phyloP scores from a whole-genome alignment of 1,140 invertebrate genomes.

The Geopemphigus sp. region DNA sequence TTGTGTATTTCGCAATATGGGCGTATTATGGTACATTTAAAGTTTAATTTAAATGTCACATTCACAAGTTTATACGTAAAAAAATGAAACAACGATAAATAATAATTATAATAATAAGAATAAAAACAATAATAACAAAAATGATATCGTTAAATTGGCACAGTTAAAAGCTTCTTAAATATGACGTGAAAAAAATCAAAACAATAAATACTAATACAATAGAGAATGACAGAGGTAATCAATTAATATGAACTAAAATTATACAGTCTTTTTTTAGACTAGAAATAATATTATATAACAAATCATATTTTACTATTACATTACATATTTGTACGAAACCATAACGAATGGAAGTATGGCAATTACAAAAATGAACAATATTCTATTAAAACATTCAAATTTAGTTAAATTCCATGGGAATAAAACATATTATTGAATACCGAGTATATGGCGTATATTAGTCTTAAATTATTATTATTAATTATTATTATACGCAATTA shows the following conservation, averaged over 20 bases:
- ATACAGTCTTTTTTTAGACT: conserved; percentile 47
- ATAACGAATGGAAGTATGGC: conserved; percentile 33
- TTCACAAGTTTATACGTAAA: conserved; percentile 3
- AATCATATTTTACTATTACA: conserved; percentile 36
- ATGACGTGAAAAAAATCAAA: conserved; percentile 11
- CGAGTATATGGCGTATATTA: conserved; percentile 21
- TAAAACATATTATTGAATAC: conserved; percentile 18
- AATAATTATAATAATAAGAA: not conserved
- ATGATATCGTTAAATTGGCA: conserved; percentile 30
- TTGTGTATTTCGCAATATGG: conserved; percentile 28
- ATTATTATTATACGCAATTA: conserved; percentile 28
- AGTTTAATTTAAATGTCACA: conserved; percentile 11
- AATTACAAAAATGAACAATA: conserved; percentile 16
- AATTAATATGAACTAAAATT: conserved; percentile 34
- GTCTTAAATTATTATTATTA: conserved; percentile 34
- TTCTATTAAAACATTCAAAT: conserved; percentile 37
- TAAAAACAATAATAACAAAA: conserved; percentile 4
- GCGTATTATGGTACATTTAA: conserved; percentile 32
- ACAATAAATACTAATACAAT: not conserved
- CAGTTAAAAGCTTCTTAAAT: conserved; percentile 34
- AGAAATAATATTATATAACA: conserved; percentile 42
- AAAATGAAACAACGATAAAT: too few species aligned
- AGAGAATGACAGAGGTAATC: conserved; percentile 26
- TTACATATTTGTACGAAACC: conserved; percentile 35
- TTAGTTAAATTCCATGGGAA: conserved; percentile 18